A percentile compares a stretch with the other conserved stretches of the same genome.
phyloP scores from a whole-genome alignment of 2,888 invertebrate genomes.

The Rhorus exstirpatorius region DNA sequence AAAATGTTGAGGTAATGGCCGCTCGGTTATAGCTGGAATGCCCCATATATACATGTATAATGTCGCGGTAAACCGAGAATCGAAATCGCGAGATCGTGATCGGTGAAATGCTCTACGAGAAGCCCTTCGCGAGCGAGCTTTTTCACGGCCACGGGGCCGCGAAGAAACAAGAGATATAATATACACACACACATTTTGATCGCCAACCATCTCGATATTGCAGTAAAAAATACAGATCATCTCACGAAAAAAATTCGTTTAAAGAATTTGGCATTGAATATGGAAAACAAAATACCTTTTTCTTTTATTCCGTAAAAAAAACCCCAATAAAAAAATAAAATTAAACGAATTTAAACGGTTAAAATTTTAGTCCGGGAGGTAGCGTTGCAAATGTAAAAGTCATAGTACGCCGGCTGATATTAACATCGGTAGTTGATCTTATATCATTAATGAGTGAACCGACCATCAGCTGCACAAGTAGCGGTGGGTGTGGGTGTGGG shows the following conservation, averaged over 20 bases:
- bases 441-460: too few relatives aligned
- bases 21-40: too few relatives aligned
- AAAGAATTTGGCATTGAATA: background rate
- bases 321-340: too few relatives aligned
- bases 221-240: background rate
- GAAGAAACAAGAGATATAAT: slow-evolving; percentile 22
- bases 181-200: slow-evolving; percentile 37
- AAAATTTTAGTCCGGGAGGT: too few relatives aligned
- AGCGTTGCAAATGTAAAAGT: too few relatives aligned
- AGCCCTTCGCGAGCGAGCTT: slow-evolving; percentile 27
- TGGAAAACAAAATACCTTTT: slow-evolving; percentile 1
- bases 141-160: slow-evolving; percentile 18
- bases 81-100: slow-evolving; percentile 66
- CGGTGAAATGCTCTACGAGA: slow-evolving; percentile 47
- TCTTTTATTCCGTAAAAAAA: too few relatives aligned
- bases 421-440: too few relatives aligned
- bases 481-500: too few relatives aligned
- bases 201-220: slow-evolving; percentile 1
- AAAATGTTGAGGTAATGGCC: too few relatives aligned
- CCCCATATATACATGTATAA: slow-evolving; percentile 26
- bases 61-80: slow-evolving; percentile 43
- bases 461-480: too few relatives aligned
- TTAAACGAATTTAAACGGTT: too few relatives aligned
- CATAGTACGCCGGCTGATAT: too few relatives aligned
- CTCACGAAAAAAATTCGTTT: background rate